These are phyloP conservation scores for Laterallus jamaicensis DNA, from an alignment of 2,113 vertebrate genomes.

Conservation along the genomic window DNA sequence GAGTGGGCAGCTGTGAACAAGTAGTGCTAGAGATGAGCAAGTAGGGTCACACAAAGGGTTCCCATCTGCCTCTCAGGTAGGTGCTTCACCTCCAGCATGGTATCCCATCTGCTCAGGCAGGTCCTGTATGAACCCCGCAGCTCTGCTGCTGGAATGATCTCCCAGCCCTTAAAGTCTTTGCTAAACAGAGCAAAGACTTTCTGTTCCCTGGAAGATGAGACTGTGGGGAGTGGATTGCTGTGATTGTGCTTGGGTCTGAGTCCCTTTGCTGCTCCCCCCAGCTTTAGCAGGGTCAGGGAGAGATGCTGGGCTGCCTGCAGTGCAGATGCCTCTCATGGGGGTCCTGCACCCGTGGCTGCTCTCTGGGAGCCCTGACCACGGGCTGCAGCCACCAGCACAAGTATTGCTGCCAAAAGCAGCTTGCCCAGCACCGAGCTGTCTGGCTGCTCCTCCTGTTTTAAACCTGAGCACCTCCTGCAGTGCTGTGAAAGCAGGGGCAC, in stretches of 20 bases:
- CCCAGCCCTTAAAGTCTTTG: background rate
- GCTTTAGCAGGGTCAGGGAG: background rate
- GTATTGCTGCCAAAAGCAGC: rapidly evolving
- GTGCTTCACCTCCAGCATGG: rapidly evolving
- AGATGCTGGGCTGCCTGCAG: background rate
- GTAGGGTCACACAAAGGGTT: background rate
- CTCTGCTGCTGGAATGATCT: background rate
- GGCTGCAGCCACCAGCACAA: background rate
- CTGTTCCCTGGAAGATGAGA: background rate
- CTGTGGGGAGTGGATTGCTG: background rate
- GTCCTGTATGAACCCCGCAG: rapidly evolving
- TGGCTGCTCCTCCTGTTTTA: rapidly evolving
- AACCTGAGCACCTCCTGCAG: background rate
- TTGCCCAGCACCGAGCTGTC: rapidly evolving
- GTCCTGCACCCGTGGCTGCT: rapidly evolving
- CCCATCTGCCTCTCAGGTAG: rapidly evolving
- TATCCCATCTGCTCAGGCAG: background rate
- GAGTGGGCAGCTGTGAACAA: background rate
- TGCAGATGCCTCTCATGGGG: rapidly evolving
- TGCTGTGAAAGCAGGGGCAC: rapidly evolving
- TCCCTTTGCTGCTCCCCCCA: background rate
- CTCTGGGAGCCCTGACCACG: background rate
- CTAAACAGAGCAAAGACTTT: background rate
- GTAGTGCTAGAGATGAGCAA: background rate
- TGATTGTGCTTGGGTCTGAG: background rate